Evolutionary conservation across 2,113 vertebrate species (phyloP).

Genomic region (Barbus barbus): DNA sequence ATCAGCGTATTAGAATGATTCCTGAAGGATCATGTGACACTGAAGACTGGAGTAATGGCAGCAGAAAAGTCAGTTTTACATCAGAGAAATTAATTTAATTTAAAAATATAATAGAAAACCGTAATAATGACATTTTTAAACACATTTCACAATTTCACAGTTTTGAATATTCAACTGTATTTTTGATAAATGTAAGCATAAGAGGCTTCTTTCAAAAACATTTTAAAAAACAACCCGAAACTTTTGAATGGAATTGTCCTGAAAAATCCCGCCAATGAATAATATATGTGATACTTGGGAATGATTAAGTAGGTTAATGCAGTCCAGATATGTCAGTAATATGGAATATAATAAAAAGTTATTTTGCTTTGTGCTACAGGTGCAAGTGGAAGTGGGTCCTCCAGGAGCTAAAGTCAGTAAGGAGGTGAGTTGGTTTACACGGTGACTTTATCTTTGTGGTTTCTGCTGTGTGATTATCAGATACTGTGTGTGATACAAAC

Average conservation of each 20-base stretch:
- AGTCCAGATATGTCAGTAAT: not conserved
- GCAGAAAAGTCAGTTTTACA: not conserved
- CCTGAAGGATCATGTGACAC: not conserved
- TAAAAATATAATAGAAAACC: not conserved
- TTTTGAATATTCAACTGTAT: too few relatives aligned
- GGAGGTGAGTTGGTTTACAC: slow-evolving; percentile 63
- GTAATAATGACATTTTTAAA: too few relatives aligned
- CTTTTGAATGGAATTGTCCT: not conserved
- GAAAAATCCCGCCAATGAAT: not conserved
- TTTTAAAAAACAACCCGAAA: too few relatives aligned
- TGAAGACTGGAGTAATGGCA: too few relatives aligned
- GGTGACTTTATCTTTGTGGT: not conserved
- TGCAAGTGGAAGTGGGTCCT: slow-evolving; percentile 66
- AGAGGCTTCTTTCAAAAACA: too few relatives aligned
- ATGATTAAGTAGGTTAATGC: not conserved
- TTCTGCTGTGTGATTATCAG: not conserved
- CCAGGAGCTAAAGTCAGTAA: slow-evolving; percentile 52
- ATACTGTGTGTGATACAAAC: not conserved
- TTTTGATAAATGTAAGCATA: too few relatives aligned
- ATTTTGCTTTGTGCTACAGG: slow-evolving; percentile 62
- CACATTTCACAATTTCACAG: too few relatives aligned
- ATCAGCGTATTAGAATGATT: not conserved
- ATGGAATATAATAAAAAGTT: not conserved
- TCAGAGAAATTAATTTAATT: not conserved
- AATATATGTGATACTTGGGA: not conserved